Evolutionary conservation across 2,797 vertebrate genomes (phyloP), one percentile per base, ranked within the genome.

Genomic region (Bradypus variegatus): DNA sequence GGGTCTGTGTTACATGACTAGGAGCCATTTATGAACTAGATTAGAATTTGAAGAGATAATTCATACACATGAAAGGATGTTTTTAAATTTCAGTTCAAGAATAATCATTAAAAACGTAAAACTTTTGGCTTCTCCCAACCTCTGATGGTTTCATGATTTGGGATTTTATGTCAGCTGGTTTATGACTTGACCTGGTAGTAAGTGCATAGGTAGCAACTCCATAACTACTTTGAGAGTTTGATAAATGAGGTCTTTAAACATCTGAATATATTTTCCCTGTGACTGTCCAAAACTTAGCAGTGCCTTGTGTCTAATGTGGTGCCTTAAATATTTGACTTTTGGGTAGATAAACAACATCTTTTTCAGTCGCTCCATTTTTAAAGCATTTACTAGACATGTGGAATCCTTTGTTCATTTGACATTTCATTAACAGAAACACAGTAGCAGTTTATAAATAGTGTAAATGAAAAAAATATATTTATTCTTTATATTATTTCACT

Each of bases 131-230:
- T 31, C 5, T 67, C 58, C 84, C 8, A 53, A 58, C 21, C 5
- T 48, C 48, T 15, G 16, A 19, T 0, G 41, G 10, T n/a, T 81
- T 76, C 55, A 21, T 50, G 50, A 50, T 58, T 58, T 21, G 7
- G 18, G 55, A 31, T 75, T 48, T 60, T 62, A 36, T 27, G 3
- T 33, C 21, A 33, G 33, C 25, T 45, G 23, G 53, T 12, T 53
- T 29, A 82, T 83, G 53, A 25, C 62, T 36, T 33, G 1, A 0
- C 50, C 8, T 8, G 14, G 70, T 19, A 3, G 16, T 25, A 29
- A 29, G n/a, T 7, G 1, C 13, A 7, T 1, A 21, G 8, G 6
- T 10, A 7, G 50, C 21, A 8, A n/a, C 16, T 62, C 15, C 8
- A 2, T 50, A 29, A 36, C 25, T 19, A 13, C 38, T 6, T 9